These are phyloP conservation scores for Megaleporinus macrocephalus DNA, from an alignment of 2,113 vertebrate species.

Conservation along the genomic window DNA sequence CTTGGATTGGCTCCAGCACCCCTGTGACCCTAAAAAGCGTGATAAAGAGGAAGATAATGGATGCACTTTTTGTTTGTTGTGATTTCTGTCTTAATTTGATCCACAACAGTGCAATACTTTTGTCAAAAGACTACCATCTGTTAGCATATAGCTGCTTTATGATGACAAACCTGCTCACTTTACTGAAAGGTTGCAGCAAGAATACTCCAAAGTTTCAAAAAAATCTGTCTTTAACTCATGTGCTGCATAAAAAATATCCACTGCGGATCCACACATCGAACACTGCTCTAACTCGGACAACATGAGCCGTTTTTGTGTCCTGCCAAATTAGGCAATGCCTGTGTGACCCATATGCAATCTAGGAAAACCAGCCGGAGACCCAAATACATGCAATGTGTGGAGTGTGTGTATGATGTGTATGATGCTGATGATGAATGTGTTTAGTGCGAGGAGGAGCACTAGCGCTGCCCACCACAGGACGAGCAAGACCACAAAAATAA, in stretches of 20 bases:
- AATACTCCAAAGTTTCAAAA: no score
- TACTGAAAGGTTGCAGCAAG: no score
- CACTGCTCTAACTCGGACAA: neutral
- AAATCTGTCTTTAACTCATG: no score
- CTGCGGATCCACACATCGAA: neutral
- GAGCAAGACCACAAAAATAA: slow-evolving; percentile 1
- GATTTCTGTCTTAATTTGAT: no score
- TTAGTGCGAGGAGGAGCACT: neutral
- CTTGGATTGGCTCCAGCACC: no score
- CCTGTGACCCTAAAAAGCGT: no score
- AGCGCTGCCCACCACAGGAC: neutral
- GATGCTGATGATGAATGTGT: neutral
- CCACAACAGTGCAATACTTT: no score
- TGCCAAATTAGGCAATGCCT: neutral
- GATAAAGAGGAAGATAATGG: no score
- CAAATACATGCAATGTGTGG: neutral
- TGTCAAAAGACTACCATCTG: no score
- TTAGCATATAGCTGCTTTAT: no score
- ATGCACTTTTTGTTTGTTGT: no score
- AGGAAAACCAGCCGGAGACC: neutral
- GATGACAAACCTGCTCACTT: no score
- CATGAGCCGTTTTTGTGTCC: neutral
- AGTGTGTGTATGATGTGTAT: neutral
- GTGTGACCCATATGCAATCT: neutral
- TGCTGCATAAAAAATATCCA: neutral